These are phyloP conservation scores for Cryptotermes secundus DNA, from an alignment of 1,140 invertebrate genomes.

Conservation along the genomic window DNA sequence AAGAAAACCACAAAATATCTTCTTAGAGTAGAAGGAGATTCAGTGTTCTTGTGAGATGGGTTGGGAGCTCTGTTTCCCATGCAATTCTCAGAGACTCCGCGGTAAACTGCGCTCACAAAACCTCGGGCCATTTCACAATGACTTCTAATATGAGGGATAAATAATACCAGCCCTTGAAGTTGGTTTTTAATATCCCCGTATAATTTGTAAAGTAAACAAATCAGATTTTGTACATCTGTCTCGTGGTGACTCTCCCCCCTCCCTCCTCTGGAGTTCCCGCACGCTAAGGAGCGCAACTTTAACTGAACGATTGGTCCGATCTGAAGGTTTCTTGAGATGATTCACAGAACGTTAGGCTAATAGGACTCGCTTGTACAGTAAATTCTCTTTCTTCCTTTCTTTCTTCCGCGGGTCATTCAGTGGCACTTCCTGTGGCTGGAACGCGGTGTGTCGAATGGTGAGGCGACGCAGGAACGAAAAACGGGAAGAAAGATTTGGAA, in stretches of 20 bases:
- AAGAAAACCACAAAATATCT: background rate
- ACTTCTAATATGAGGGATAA: background rate
- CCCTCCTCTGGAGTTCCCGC: background rate
- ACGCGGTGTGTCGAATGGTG: no score
- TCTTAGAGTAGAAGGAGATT: background rate
- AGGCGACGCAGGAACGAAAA: no score
- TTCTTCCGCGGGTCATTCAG: no score
- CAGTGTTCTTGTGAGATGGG: background rate
- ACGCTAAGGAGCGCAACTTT: background rate
- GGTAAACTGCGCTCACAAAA: background rate
- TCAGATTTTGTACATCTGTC: constrained; percentile 6
- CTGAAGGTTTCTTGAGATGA: no score
- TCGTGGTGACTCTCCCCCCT: background rate
- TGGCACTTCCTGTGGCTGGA: no score
- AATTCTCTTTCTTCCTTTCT: no score
- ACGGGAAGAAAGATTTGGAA: no score
- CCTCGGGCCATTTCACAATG: background rate
- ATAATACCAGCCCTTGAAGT: background rate
- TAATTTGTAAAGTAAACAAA: constrained; percentile 17
- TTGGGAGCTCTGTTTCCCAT: background rate
- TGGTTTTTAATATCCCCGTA: background rate
- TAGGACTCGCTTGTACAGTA: no score
- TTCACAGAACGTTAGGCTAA: background rate
- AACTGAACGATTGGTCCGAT: no score
- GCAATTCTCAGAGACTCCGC: background rate